Evolutionary conservation across 2,113 vertebrate species (phyloP).

Genomic region (Mesoclemmys tuberculata): DNA sequence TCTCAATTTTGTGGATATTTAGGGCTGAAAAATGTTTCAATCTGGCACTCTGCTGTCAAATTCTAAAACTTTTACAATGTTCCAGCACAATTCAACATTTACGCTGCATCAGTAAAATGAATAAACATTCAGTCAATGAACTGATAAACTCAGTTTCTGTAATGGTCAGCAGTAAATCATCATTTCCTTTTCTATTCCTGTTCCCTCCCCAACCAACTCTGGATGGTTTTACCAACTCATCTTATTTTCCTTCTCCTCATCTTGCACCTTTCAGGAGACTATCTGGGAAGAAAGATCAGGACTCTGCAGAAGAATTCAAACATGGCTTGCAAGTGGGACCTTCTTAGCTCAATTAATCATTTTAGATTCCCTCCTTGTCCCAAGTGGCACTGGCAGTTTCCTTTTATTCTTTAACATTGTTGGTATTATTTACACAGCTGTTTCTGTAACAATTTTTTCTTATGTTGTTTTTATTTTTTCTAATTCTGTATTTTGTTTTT

Average conservation of each 20-base stretch:
- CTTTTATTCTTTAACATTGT: slow-evolving; percentile 70
- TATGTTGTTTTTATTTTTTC: slow-evolving; percentile 43
- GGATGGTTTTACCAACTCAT: slow-evolving; percentile 38
- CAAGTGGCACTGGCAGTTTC: slow-evolving; percentile 53
- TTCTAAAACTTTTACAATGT: not conserved
- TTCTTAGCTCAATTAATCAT: not conserved
- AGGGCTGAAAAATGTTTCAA: not conserved
- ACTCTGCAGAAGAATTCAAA: not conserved
- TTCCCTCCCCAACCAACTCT: not conserved
- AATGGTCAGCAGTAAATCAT: not conserved
- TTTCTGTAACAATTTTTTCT: slow-evolving; percentile 50
- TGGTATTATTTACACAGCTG: slow-evolving; percentile 77
- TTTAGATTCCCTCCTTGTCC: slow-evolving; percentile 56
- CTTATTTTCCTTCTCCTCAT: slow-evolving; percentile 52
- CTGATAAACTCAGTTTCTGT: not conserved
- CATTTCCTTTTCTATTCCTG: slow-evolving; percentile 23
- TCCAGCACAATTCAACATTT: not conserved
- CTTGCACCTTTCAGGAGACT: not conserved
- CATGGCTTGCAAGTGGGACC: not conserved
- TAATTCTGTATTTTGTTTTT: not conserved
- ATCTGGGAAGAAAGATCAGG: slow-evolving; percentile 13
- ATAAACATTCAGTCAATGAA: slow-evolving; percentile 8
- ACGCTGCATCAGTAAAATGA: slow-evolving; percentile 30
- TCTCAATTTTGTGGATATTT: not conserved
- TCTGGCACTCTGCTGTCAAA: slow-evolving; percentile 12